Evolutionary conservation across 2,113 vertebrate genomes (phyloP).

Genomic region (Colius striatus): DNA sequence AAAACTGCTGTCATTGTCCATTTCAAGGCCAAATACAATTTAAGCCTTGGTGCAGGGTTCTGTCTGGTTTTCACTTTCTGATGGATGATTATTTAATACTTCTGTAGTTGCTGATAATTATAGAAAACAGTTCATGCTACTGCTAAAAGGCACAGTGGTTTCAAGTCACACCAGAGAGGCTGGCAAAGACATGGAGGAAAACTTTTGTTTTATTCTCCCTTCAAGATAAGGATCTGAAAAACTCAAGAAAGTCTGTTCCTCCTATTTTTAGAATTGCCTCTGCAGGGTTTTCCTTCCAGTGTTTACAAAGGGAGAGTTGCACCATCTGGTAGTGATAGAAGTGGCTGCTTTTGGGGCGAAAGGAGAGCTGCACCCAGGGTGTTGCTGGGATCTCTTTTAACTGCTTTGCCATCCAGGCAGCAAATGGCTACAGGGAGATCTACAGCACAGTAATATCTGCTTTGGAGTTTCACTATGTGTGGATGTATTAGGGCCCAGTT

Average conservation of each 20-base stretch:
- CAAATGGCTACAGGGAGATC: background rate
- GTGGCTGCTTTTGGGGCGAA: conserved; percentile 30
- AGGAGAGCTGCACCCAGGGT: conserved; percentile 41
- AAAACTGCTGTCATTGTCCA: background rate
- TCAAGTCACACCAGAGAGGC: background rate
- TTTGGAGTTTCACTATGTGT: conserved; percentile 8
- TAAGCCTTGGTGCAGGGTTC: background rate
- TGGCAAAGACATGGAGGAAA: background rate
- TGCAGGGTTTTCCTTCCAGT: conserved; percentile 71
- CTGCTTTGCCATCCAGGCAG: conserved; percentile 22
- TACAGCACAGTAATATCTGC: background rate
- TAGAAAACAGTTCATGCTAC: background rate
- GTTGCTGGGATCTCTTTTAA: background rate
- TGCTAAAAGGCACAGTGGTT: background rate
- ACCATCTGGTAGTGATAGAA: conserved; percentile 81
- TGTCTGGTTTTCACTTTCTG: conserved; percentile 19
- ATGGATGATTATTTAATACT: conserved; percentile 33
- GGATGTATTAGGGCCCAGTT: background rate
- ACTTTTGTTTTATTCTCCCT: conserved; percentile 57
- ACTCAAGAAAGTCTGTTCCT: conserved; percentile 61
- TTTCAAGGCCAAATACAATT: background rate
- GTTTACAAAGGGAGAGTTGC: conserved; percentile 72
- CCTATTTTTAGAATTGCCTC: conserved; percentile 77
- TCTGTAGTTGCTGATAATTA: background rate
- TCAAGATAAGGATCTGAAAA: conserved; percentile 67